Percentiles rank a stretch among this genome's conserved stretches.
These are phyloP conservation scores for Rotaria magnacalcarata DNA, from an alignment of 2,888 invertebrate genomes.

Conservation along the genomic window DNA sequence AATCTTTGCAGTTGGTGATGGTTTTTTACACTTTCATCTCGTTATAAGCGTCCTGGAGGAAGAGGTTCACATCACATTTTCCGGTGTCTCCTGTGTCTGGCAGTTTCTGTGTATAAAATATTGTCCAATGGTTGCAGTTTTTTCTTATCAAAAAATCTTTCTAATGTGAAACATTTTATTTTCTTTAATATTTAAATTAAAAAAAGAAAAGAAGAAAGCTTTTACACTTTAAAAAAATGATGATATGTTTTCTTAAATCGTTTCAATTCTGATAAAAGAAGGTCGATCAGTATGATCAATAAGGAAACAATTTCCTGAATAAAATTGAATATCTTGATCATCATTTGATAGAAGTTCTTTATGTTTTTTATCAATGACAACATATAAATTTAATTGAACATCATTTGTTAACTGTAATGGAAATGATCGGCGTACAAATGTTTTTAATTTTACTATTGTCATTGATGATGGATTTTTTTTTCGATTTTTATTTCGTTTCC, in stretches of 20 bases:
- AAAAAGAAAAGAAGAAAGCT: too few species aligned
- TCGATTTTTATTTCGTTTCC: slow-evolving; percentile 9
- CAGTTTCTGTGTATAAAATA: too few species aligned
- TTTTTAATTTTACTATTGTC: slow-evolving; percentile 25
- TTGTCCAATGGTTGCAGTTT: too few species aligned
- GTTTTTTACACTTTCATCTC: not conserved
- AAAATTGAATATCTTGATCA: not conserved
- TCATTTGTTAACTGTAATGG: not conserved
- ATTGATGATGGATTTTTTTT: not conserved
- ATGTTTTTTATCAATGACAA: not conserved
- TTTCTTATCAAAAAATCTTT: too few species aligned
- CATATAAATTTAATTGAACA: not conserved
- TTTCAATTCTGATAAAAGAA: not conserved
- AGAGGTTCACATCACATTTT: too few species aligned
- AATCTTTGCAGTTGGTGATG: too few species aligned
- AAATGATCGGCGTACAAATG: not conserved
- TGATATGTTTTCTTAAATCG: not conserved
- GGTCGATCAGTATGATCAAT: not conserved
- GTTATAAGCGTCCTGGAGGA: not conserved
- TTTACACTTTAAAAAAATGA: too few species aligned
- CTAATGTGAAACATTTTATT: too few species aligned
- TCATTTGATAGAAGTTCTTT: not conserved
- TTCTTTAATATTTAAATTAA: too few species aligned
- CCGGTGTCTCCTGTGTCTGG: too few species aligned
- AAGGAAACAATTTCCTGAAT: not conserved